A percentile compares a stretch with the other conserved stretches of the same genome.
Conservation (phyloP, 2,888 invertebrate species). For the Aplocera efformata region DNA sequence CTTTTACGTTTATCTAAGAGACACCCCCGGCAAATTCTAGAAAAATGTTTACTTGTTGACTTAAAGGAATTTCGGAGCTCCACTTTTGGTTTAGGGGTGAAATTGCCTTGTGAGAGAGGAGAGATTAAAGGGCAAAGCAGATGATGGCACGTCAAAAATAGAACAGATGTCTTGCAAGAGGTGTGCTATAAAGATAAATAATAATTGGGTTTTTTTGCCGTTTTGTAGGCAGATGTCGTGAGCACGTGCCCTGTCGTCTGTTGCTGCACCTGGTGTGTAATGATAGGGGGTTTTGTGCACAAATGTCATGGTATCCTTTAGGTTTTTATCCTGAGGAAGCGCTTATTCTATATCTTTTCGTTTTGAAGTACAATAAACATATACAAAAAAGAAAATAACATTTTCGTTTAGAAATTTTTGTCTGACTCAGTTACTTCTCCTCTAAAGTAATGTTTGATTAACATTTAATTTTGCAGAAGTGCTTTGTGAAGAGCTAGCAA, state of each 20-base stretch:
- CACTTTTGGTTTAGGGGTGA: constrained; percentile 9
- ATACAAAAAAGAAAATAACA: no score
- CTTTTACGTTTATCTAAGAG: constrained; percentile 26
- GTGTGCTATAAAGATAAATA: constrained; percentile 60
- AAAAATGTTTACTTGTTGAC: background rate
- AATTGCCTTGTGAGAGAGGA: constrained; percentile 6
- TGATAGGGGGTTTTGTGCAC: constrained; percentile 45
- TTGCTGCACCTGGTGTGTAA: constrained; percentile 62
- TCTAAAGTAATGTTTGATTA: no score
- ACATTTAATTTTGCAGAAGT: no score
- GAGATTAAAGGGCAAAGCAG: constrained; percentile 32
- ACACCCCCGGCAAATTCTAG: constrained; percentile 5
- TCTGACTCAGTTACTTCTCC: no score
- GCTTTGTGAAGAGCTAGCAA: no score
- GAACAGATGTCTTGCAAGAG: constrained; percentile 58
- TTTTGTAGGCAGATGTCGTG: constrained; percentile 62
- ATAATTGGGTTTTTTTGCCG: constrained; percentile 45
- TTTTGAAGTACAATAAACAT: no score
- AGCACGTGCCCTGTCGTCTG: constrained; percentile 65
- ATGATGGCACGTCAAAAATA: constrained; percentile 47
- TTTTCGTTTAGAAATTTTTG: no score
- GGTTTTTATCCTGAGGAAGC: constrained; percentile 13
- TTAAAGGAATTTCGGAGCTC: constrained; percentile 4
- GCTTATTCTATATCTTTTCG: background rate
- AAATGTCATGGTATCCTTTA: constrained; percentile 38